Base-by-base conservation (phyloP, 2,888 invertebrate species). In the Dione juno region DNA sequence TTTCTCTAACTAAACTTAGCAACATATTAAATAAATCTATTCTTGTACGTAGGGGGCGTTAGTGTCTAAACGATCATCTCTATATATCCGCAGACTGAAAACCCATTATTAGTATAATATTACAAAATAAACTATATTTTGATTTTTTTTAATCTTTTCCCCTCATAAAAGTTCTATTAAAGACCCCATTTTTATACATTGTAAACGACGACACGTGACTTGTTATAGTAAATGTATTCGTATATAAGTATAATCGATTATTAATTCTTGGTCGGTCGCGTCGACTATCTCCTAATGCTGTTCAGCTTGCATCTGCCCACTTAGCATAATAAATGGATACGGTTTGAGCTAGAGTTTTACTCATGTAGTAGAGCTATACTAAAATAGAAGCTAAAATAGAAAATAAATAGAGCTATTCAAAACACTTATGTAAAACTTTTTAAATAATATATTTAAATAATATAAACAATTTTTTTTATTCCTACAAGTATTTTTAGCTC, bases 221-320 rank as follows among this genome's bases (percentile, higher is more conserved):
- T 11, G 28, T 7, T 45, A 28, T 35, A 45, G 61, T 11, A n/a
- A 61, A 43, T 48, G 37, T 37, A 52, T 52, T 40, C 14, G 5
- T 28, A n/a, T n/a, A n/a, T 28, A 64, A 64, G 37, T 16, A 64
- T 64, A 40, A 64, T 64, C 57, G 57, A 57, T 57, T 66, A 66
- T 45, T 35, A 37, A 66, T 58, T 57, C 21, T 45, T 57, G 57
- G 57, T 45, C 57, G 57, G 57, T 45, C 57, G 66, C 37, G 45
- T 57, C 16, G 37, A 40, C 45, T 57, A 66, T 57, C 45, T 54
- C 45, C 57, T 58, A 66, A 66, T 66, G 45, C 57, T 37, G 57
- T 66, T 66, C 66, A 66, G 66, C 64, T 52, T 57, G 48, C 66
- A 66, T 66, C 57, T 57, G 37, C 10, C 57, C 57, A 66, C 66